Evolutionary conservation across 2,113 vertebrate species (phyloP).

Genomic region (Pardalotus punctatus): DNA sequence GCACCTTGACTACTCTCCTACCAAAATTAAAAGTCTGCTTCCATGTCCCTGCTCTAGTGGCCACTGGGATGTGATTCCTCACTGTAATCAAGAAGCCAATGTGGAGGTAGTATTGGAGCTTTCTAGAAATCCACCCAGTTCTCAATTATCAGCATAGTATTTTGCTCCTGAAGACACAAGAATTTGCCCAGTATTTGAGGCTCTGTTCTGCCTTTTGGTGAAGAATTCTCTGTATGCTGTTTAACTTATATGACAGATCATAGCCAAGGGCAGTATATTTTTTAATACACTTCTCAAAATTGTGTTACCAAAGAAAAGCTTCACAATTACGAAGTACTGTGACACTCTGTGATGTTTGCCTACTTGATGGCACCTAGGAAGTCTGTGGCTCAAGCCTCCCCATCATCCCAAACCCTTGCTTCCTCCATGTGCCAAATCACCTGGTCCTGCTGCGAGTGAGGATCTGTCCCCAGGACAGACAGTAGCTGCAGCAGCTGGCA

Average conservation of each 20-base stretch:
- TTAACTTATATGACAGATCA: accelerated
- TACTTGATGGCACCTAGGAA: not conserved
- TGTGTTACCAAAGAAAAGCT: not conserved
- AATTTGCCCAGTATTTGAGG: not conserved
- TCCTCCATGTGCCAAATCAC: not conserved
- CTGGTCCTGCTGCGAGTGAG: not conserved
- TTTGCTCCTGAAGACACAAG: not conserved
- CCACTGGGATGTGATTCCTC: not conserved
- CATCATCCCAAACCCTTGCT: not conserved
- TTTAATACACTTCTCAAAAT: not conserved
- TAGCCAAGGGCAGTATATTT: not conserved
- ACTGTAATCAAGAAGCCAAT: not conserved
- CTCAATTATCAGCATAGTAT: not conserved
- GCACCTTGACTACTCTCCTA: not conserved
- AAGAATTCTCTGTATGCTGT: not conserved
- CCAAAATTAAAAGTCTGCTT: not conserved
- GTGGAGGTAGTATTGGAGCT: not conserved
- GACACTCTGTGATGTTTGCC: not conserved
- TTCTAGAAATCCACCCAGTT: not conserved
- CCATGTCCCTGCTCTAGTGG: not conserved
- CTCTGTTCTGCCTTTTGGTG: not conserved
- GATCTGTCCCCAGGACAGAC: not conserved
- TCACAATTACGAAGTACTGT: not conserved
- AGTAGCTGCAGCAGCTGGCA: not conserved
- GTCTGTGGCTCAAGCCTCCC: not conserved